Base-by-base conservation (phyloP, 2,888 invertebrate species). In the Hymenopus coronatus region DNA sequence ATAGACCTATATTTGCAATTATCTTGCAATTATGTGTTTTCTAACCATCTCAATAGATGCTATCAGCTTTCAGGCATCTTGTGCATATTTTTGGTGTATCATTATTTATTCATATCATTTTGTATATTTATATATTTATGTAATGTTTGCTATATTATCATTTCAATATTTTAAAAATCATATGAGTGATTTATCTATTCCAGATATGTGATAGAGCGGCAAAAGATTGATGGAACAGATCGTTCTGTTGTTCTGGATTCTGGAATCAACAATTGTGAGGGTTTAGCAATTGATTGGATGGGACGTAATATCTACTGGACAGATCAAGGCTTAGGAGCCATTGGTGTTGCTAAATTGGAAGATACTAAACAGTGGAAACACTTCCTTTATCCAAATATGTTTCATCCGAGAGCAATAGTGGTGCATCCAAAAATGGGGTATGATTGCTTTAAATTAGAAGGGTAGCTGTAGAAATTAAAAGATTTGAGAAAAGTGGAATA, bases 251-350 rank as follows among this genome's bases (percentile, higher is more conserved):
- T 96, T 91, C 92, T 96, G 27, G 94, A 94, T 2, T 94, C 94
- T 83, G 95, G 95, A 89, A 94, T 96, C 1, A 95, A 95, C 91
- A 95, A 95, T 92, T 96, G 96, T 91, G 96, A 97, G 91, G 97
- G 97, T 7, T 93, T 98, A 90, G 97, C 97, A 82, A 95, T 97
- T 89, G 98, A 98, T 93, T 97, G 97, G 97, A 95, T 97, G 92
- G 96, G 96, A 89, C 93, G 94, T 89, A 97, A 98, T 93, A 93
- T 98, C 89, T 98, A 97, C 94, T 98, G 97, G 97, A 96, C 97
- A 88, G 97, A 97, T 93, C 96, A 96, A 92, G 95, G 95, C 88
- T 93, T 95, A 91, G 95, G 96, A 89, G 94, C 94, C 88, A 94
- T 98, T 90, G 95, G 94, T 91, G 97, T 97, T 81, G 95, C 96